phyloP scores from a whole-genome alignment of 2,888 invertebrate genomes.

The Drosophila antonietae region DNA sequence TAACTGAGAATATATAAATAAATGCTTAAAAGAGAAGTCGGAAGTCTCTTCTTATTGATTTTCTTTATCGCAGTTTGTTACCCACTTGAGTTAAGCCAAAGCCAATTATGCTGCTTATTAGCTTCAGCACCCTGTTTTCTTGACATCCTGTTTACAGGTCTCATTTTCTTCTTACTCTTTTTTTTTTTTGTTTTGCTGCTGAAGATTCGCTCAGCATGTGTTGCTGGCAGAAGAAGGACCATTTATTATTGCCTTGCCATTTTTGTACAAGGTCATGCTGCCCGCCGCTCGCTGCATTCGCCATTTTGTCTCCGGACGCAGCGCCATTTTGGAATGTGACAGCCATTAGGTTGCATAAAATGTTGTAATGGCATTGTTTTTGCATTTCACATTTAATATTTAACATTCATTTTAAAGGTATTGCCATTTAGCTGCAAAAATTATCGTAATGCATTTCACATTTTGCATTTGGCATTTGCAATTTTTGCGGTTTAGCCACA shows the following conservation, averaged over 20 bases:
- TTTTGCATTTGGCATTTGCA: slow-evolving; percentile 8
- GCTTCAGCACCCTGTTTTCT: slow-evolving; percentile 3
- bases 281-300: slow-evolving; percentile 13
- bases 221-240: slow-evolving; percentile 49
- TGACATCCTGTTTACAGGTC: slow-evolving; percentile 3
- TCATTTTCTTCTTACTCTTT: neutral
- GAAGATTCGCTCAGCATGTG: slow-evolving; percentile 43
- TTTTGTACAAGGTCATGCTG: slow-evolving; percentile 52
- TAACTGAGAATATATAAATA: too few species aligned
- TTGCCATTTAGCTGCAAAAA: slow-evolving; percentile 14
- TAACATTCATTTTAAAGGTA: slow-evolving; percentile 1
- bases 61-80: neutral
- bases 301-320: slow-evolving; percentile 41
- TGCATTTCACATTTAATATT: slow-evolving; percentile 27
- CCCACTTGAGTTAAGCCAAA: neutral
- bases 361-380: slow-evolving; percentile 26
- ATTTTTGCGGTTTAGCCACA: slow-evolving; percentile 14
- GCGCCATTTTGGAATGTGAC: slow-evolving; percentile 46
- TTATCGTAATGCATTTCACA: slow-evolving; percentile 5
- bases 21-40: too few species aligned
- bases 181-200: slow-evolving; percentile 13
- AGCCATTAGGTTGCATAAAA: slow-evolving; percentile 54
- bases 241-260: slow-evolving; percentile 48
- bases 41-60: too few species aligned
- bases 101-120: neutral